Conservation (phyloP, 2,113 vertebrate species). For the Microcebus murinus region DNA sequence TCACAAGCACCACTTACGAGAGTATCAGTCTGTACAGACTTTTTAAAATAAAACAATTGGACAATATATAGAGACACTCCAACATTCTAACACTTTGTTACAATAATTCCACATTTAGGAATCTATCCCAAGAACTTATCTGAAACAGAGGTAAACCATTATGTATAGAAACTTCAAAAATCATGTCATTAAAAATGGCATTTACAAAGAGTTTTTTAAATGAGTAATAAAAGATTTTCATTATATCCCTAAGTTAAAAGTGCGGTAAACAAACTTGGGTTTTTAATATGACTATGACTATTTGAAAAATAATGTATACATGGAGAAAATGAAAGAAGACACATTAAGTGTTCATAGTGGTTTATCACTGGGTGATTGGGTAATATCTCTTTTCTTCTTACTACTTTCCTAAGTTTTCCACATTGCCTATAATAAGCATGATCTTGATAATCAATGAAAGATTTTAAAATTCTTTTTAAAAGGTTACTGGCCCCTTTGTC, state of each 20-base stretch:
- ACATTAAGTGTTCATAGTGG: neutral
- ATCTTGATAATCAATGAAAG: neutral
- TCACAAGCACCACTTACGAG: neutral
- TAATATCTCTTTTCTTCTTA: neutral
- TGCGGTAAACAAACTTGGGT: neutral
- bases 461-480: neutral
- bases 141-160: neutral
- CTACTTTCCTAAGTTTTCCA: neutral
- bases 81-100: neutral
- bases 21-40: neutral
- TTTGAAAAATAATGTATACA: neutral
- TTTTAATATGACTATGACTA: neutral
- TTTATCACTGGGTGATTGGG: neutral
- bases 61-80: neutral
- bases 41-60: neutral
- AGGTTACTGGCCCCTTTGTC: neutral
- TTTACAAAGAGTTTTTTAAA: neutral
- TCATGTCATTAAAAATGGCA: neutral
- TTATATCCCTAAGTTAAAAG: neutral
- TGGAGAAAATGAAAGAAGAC: neutral
- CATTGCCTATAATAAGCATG: neutral
- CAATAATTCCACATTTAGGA: constrained; percentile 12
- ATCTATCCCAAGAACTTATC: neutral
- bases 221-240: neutral
- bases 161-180: neutral